phyloP scores from a whole-genome alignment of 2,113 vertebrate species.

The Xiphophorus couchianus region DNA sequence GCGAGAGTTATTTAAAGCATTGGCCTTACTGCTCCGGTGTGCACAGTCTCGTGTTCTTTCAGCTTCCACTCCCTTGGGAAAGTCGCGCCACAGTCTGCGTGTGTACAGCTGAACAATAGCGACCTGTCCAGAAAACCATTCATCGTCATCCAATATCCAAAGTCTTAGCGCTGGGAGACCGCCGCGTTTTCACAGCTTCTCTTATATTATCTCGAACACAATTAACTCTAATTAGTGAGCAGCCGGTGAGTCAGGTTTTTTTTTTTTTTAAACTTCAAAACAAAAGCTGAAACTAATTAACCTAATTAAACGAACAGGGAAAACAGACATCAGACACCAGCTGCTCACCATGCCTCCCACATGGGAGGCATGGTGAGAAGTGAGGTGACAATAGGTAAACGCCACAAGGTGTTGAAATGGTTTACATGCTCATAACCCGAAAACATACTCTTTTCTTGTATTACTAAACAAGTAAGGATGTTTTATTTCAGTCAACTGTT shows the following conservation, averaged over 20 bases:
- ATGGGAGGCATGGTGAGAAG: too few species aligned
- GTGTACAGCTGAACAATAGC: constrained; percentile 64
- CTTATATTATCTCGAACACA: constrained; percentile 33
- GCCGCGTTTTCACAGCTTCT: background rate
- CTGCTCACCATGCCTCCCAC: too few species aligned
- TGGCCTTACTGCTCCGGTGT: constrained; percentile 73
- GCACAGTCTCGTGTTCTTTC: constrained; percentile 73
- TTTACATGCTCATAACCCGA: too few species aligned
- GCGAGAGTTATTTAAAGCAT: background rate
- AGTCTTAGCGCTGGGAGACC: background rate
- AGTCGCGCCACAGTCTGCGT: constrained; percentile 66
- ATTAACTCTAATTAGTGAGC: constrained; percentile 43
- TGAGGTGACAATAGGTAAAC: too few species aligned
- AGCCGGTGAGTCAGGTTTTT: background rate
- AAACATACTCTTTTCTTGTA: background rate
- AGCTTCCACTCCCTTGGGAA: constrained; percentile 73
- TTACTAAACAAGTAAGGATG: background rate
- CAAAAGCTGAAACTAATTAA: constrained; percentile 32
- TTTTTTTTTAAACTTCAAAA: background rate
- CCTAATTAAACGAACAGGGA: constrained; percentile 18
- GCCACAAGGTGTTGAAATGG: too few species aligned
- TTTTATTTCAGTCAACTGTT: background rate
- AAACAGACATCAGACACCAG: too few species aligned
- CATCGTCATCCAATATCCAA: constrained; percentile 36
- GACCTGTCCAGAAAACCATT: background rate